Evolutionary conservation across 2,888 invertebrate genomes (phyloP).

Genomic region (Calameuta filiformis): DNA sequence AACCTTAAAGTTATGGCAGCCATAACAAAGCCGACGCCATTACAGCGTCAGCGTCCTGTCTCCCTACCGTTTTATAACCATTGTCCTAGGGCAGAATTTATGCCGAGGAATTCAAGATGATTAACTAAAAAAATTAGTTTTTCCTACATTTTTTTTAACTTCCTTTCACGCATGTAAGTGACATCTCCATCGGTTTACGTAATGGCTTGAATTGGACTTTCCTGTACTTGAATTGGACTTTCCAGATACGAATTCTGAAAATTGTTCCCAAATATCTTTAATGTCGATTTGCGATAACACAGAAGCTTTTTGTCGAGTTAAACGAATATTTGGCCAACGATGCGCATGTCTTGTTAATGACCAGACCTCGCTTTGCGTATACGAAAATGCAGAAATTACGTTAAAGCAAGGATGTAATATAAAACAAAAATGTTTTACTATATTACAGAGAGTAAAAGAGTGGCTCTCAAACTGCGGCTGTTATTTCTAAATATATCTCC

Average conservation of each 20-base stretch:
- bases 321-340: constrained; percentile 47
- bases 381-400: not conserved
- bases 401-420: not conserved
- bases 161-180: not conserved
- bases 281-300: not conserved
- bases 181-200: not conserved
- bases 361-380: not conserved
- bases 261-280: not conserved
- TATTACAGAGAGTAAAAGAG: not conserved
- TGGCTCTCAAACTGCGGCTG: not conserved
- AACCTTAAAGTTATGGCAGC: not conserved
- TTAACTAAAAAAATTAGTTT: no score
- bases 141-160: not conserved
- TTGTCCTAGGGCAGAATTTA: not conserved
- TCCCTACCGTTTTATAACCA: not conserved
- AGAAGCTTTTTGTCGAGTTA: constrained; percentile 21
- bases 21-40: constrained; percentile 1
- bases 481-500: not conserved
- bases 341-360: constrained; percentile 46
- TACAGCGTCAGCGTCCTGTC: not conserved
- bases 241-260: not conserved
- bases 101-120: no score
- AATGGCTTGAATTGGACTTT: not conserved
- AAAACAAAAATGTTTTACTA: not conserved
- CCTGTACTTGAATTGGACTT: not conserved